These are phyloP conservation scores for Schizopygopsis pylzovi DNA, from an alignment of 2,797 vertebrate species.

Conservation along the genomic window DNA sequence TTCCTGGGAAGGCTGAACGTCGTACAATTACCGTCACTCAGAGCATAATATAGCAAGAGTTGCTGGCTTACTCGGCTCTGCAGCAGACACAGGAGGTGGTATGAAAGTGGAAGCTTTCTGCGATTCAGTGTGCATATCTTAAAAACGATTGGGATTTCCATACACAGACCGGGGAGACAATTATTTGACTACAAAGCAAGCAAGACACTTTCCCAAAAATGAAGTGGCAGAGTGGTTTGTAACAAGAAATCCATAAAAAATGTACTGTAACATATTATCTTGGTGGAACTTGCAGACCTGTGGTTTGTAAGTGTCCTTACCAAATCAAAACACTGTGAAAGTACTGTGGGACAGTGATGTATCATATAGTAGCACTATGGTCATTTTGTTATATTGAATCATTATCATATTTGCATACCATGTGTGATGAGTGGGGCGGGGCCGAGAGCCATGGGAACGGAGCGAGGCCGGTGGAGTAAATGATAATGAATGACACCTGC, in stretches of 20 bases:
- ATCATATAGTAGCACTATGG: not conserved
- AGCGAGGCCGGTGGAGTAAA: no score
- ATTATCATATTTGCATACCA: not conserved
- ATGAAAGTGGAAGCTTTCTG: not conserved
- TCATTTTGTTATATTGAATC: not conserved
- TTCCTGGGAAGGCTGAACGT: slow-evolving; percentile 28
- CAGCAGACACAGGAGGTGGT: not conserved
- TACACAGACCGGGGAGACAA: not conserved
- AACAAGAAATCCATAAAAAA: not conserved
- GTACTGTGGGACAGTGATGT: not conserved
- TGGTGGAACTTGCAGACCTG: not conserved
- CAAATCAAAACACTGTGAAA: not conserved
- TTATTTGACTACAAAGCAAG: slow-evolving; percentile 11
- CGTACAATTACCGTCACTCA: slow-evolving; percentile 59
- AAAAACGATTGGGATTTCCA: slow-evolving; percentile 22
- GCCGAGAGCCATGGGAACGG: no score
- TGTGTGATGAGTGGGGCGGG: no score
- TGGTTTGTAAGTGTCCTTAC: not conserved
- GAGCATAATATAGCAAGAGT: slow-evolving; percentile 22
- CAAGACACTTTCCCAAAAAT: not conserved
- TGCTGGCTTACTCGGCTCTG: slow-evolving; percentile 4
- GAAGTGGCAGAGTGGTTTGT: not conserved
- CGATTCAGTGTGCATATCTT: slow-evolving; percentile 1
- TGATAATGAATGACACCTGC: no score
- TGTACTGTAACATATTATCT: not conserved